phyloP scores from a whole-genome alignment of 1,140 invertebrate species.

The Cotesia chilonis region DNA sequence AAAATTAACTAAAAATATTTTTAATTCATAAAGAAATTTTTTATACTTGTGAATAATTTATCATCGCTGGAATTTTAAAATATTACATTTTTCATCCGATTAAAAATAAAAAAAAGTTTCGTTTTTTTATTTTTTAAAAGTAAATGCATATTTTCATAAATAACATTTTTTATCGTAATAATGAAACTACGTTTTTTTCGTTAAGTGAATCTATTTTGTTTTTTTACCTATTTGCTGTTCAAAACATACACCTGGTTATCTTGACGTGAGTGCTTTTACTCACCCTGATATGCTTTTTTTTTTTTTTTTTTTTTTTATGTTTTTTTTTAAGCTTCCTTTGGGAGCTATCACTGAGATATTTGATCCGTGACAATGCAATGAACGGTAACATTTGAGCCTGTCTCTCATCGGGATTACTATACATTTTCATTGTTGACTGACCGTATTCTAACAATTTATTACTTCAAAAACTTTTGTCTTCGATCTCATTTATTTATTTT shows the following conservation, averaged over 20 bases:
- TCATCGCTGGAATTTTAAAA: no score
- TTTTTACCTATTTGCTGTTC: conserved; percentile 21
- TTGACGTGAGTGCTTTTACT: conserved; percentile 18
- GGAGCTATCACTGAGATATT: conserved; percentile 32
- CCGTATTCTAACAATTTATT: conserved; percentile 9
- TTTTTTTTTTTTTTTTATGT: conserved; percentile 6
- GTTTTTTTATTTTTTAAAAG: no score
- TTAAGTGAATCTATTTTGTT: no score
- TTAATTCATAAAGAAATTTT: no score
- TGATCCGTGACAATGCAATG: conserved; percentile 27
- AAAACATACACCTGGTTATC: conserved; percentile 25
- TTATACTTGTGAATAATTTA: no score
- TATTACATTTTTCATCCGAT: no score
- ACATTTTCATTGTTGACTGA: neutral
- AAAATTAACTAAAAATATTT: no score
- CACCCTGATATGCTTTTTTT: conserved; percentile 28
- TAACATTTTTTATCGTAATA: no score
- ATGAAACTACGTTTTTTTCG: no score
- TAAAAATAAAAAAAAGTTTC: no score
- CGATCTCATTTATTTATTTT: neutral
- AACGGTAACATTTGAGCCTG: conserved; percentile 1
- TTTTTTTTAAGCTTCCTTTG: conserved; percentile 10
- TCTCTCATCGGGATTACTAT: conserved; percentile 15
- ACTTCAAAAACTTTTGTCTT: neutral
- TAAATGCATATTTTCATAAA: no score